These are phyloP conservation scores for Mugil cephalus DNA, from an alignment of 2,113 vertebrate genomes.

Conservation along the genomic window DNA sequence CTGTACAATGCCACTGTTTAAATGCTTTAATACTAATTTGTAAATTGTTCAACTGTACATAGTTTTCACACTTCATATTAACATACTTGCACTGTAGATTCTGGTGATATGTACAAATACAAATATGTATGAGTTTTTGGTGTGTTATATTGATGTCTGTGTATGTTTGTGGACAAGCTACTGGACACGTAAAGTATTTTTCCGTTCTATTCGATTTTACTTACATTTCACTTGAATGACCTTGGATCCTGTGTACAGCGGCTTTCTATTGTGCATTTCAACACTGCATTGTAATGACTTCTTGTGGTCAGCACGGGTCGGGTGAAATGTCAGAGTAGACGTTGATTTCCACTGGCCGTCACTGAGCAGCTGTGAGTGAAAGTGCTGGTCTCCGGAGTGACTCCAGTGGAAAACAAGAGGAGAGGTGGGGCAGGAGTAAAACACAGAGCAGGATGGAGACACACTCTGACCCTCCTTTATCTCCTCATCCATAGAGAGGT, in stretches of 20 bases:
- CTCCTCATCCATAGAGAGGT: slow-evolving; percentile 40
- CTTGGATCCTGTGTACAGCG: neutral
- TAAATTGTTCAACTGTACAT: too few species aligned
- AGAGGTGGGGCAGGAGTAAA: slow-evolving; percentile 70
- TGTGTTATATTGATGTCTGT: too few species aligned
- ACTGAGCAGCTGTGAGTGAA: slow-evolving; percentile 13
- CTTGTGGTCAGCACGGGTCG: slow-evolving; percentile 59
- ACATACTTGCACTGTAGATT: too few species aligned
- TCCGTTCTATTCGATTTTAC: too few species aligned
- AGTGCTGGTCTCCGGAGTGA: slow-evolving; percentile 46
- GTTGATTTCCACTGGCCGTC: slow-evolving; percentile 61
- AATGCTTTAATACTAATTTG: too few species aligned
- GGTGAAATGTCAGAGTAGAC: slow-evolving; percentile 71
- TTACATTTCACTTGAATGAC: slow-evolving; percentile 74
- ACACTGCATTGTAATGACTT: slow-evolving; percentile 64
- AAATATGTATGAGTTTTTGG: too few species aligned
- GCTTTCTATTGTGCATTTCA: slow-evolving; percentile 34
- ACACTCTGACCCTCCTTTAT: slow-evolving; percentile 26
- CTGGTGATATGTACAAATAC: too few species aligned
- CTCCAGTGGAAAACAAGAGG: slow-evolving; percentile 77
- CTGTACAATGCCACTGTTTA: too few species aligned
- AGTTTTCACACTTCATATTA: too few species aligned
- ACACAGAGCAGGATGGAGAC: slow-evolving; percentile 67
- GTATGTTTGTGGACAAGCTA: too few species aligned
- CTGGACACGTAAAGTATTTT: too few species aligned